Evolutionary conservation across 2,113 vertebrate genomes (phyloP), one percentile per base, ranked within the genome.

Genomic region (Lepidothrix coronata): DNA sequence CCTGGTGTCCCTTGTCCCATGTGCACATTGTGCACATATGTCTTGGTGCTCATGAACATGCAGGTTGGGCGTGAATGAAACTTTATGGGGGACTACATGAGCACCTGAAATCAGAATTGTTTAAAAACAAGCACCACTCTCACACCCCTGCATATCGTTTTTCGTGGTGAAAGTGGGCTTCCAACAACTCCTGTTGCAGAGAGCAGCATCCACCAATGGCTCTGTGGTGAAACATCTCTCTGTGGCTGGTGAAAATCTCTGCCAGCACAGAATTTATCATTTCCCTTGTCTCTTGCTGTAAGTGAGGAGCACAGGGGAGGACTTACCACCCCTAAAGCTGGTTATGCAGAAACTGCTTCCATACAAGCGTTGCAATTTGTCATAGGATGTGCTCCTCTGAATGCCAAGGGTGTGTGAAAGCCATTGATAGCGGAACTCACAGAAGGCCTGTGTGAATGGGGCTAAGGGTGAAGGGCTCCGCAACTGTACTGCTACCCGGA

Each of bases 161-260:
- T 57, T 41, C 0, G 0, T 62, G 46, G 25, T 62, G n/a, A 14
- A 91, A 37, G 11, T 9, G 4, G 28, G 21, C 5, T 82, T 30
- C n/a, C 23, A 1, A 0, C 5, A 3, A 16, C 54, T 55, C 24
- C 1, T 1, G 2, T 30, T 1, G 2, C 37, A 28, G 8, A 61
- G 8, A 54, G 22, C 16, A 83, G 49, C 28, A 76, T 8, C 18
- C 71, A 43, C 9, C 61, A 54, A 6, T 1, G 0, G 21, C 52
- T 49, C 49, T 19, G 27, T 23, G 9, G 33, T 55, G 14, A 72
- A 71, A 72, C 44, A 85, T 67, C 9, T 3, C 0, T 12, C 49
- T 22, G 24, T 2, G 6, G 44, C 41, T 68, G 30, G 35, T 22
- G 28, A 77, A 85, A 86, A 20, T 27, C 23, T 83, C 63, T 27